Base-by-base conservation (phyloP, 2,888 invertebrate species). In the Drosophila recens region DNA sequence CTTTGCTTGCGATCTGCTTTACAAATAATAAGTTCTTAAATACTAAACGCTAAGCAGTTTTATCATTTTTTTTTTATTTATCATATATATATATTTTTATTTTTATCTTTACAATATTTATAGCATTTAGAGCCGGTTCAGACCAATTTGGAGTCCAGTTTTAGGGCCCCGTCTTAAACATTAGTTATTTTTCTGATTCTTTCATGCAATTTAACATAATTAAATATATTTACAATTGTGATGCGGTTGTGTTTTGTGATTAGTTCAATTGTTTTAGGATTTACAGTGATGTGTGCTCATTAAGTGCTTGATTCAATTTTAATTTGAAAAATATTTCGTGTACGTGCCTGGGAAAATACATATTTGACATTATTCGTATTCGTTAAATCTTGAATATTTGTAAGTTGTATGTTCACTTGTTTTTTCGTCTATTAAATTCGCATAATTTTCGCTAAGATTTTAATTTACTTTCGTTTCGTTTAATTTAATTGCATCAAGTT, bases 161-260 rank as follows among this genome's bases (percentile, higher is more conserved):
- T 1, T 27, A 3, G 13, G 51, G 51, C 71, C 71, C 56, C 30
- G 48, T 17, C 62, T 74, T 78, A 76, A 48, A 11, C 42, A 15
- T 51, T 63, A 64, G 13, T 59, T 66, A 40, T 74, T 59, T 73
- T 64, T 63, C 34, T 53, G 62, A 54, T 65, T 78, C 59, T 56
- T 78, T 70, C 58, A 52, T 58, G 81, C 59, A 61, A 51, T 48
- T 64, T 64, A 53, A 67, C 51, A 34, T 54, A 57, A 1, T 58
- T 74, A 52, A 9, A 68, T 70, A 65, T 85, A 83, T 87, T 85
- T 83, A 83, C 86, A 83, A 42, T 72, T 71, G 72, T 84, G 87
- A 84, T 79, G 85, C 79, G 76, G 33, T 49, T 48, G 51, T 52
- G 17, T 45, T 38, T 51, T n/a, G 33, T 61, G 36, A 66, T 61